Conservation (phyloP, 2,888 invertebrate genomes). For the Leucania comma region DNA sequence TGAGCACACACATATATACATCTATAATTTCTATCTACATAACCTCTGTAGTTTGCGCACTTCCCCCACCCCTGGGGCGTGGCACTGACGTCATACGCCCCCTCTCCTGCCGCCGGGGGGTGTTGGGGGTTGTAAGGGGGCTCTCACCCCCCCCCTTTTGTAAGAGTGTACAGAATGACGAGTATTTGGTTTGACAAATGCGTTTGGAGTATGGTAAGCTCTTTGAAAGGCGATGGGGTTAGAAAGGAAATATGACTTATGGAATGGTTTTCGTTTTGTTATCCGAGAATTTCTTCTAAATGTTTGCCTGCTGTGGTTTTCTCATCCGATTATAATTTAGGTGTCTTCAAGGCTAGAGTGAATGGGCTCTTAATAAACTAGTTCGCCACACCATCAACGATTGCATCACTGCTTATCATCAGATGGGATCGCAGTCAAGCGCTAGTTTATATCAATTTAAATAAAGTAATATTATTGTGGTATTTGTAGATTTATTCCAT, state of each 20-base stretch:
- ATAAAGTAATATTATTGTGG: no score
- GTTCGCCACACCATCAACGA: no score
- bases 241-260: background rate
- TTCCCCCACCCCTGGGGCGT: constrained; percentile 69
- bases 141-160: constrained; percentile 21
- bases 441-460: no score
- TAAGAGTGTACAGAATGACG: constrained; percentile 32
- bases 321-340: no score
- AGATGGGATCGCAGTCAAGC: no score
- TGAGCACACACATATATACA: background rate
- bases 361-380: no score
- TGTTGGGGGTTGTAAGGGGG: constrained; percentile 10
- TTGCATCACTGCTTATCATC: no score
- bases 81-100: constrained; percentile 78
- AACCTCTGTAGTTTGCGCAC: constrained; percentile 26
- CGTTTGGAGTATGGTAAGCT: constrained; percentile 11
- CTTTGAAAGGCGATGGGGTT: background rate
- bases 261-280: background rate
- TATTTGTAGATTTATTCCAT: no score
- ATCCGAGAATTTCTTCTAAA: background rate
- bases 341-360: no score
- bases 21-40: background rate
- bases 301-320: no score
- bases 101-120: constrained; percentile 27
- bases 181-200: constrained; percentile 48